Conservation (phyloP, 2,113 vertebrate genomes). For the Malaclemys terrapin region DNA sequence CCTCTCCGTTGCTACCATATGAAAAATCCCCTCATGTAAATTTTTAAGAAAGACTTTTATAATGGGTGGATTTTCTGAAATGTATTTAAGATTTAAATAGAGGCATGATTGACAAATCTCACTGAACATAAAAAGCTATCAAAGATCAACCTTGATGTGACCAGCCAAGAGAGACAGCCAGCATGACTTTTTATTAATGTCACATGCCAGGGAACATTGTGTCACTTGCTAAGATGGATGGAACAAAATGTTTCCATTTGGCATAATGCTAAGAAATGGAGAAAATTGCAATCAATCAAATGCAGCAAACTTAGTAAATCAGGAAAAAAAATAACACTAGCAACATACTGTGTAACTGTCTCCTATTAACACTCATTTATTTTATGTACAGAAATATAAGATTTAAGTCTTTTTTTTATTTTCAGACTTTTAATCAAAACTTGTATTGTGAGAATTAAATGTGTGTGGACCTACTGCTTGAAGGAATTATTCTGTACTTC, state of each 20-base stretch:
- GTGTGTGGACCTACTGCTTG: background rate
- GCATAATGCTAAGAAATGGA: slow-evolving; percentile 66
- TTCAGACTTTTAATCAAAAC: slow-evolving; percentile 57
- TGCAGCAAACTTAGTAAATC: slow-evolving; percentile 56
- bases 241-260: slow-evolving; percentile 72
- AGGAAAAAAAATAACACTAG: slow-evolving; percentile 31
- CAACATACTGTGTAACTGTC: slow-evolving; percentile 15
- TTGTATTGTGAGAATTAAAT: slow-evolving; percentile 44
- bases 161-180: slow-evolving; percentile 53
- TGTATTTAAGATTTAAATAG: slow-evolving; percentile 40
- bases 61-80: slow-evolving; percentile 26
- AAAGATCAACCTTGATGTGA: slow-evolving; percentile 45
- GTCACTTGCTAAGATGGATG: slow-evolving; percentile 65
- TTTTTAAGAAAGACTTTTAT: background rate
- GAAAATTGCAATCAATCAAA: slow-evolving; percentile 72
- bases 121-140: slow-evolving; percentile 29
- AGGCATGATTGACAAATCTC: background rate
- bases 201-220: slow-evolving; percentile 59
- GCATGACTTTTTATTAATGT: slow-evolving; percentile 69
- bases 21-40: background rate
- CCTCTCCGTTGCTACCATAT: background rate
- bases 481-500: slow-evolving; percentile 3
- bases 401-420: slow-evolving; percentile 34
- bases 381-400: slow-evolving; percentile 37
- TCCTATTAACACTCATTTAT: slow-evolving; percentile 50